phyloP scores from a whole-genome alignment of 2,888 invertebrate species.

The Athalia circularis region DNA sequence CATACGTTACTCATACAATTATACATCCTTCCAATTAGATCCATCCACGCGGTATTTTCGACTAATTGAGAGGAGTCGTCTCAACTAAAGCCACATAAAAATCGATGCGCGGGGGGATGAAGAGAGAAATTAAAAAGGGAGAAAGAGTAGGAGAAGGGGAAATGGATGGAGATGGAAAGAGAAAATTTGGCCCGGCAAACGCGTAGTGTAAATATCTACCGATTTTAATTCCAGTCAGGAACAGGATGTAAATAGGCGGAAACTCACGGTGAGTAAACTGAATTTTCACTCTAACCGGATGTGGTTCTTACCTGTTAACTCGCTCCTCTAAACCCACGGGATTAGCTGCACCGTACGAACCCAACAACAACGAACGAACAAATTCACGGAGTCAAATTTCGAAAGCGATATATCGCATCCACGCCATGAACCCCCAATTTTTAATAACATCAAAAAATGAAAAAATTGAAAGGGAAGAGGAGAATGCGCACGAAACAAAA shows the following conservation, averaged over 20 bases:
- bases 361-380: no score
- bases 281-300: constrained; percentile 15
- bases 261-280: not conserved
- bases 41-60: constrained; percentile 1
- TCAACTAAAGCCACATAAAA: no score
- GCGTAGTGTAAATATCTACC: constrained; percentile 3
- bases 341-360: no score
- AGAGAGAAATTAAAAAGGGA: not conserved
- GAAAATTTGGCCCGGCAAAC: not conserved
- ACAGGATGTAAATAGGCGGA: constrained; percentile 28
- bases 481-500: no score
- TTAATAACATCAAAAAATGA: no score
- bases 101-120: no score
- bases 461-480: no score
- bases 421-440: no score
- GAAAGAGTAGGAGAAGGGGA: not conserved
- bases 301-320: constrained; percentile 39
- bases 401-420: not conserved
- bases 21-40: constrained; percentile 14
- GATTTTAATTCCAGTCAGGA: constrained; percentile 30
- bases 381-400: not conserved
- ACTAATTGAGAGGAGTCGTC: not conserved
- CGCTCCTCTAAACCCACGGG: not conserved
- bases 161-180: constrained; percentile 1
- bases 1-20: constrained; percentile 16